These are phyloP conservation scores for Odocoileus virginianus DNA, from an alignment of 2,113 vertebrate genomes.

Conservation along the genomic window DNA sequence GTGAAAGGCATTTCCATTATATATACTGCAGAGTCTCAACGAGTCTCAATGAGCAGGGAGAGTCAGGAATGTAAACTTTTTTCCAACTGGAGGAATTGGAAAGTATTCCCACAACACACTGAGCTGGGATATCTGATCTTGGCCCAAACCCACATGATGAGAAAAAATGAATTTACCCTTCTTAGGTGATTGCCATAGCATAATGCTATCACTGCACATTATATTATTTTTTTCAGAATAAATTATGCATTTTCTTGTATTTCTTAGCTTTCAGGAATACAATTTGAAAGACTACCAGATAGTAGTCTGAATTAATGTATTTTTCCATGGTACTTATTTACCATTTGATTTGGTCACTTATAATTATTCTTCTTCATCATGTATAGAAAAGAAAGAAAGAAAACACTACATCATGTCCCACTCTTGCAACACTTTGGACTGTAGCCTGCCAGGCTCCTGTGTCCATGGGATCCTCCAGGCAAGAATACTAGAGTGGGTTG, in stretches of 20 bases:
- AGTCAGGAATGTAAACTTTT: constrained; percentile 58
- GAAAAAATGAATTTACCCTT: not conserved
- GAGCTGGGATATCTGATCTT: not conserved
- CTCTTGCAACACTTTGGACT: not conserved
- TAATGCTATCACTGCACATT: not conserved
- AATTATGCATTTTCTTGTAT: not conserved
- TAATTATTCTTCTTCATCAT: not conserved
- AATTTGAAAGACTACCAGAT: not conserved
- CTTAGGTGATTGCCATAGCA: not conserved
- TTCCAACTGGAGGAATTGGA: not conserved
- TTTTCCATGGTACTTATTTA: not conserved
- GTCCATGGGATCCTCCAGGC: not conserved
- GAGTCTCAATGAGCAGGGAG: constrained; percentile 19
- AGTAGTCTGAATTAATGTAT: not conserved
- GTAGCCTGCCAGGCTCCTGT: not conserved
- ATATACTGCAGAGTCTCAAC: constrained; percentile 31
- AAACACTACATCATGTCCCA: not conserved
- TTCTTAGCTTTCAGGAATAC: not conserved
- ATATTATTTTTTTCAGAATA: not conserved
- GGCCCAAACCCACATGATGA: not conserved
- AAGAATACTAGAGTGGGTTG: not conserved
- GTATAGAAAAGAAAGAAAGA: not conserved
- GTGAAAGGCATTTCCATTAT: constrained; percentile 47
- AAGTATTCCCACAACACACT: not conserved
- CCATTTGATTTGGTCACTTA: not conserved